Percentiles rank a stretch among this genome's conserved stretches.
Conservation (phyloP, 2,797 vertebrate genomes). For the Anabas testudineus region DNA sequence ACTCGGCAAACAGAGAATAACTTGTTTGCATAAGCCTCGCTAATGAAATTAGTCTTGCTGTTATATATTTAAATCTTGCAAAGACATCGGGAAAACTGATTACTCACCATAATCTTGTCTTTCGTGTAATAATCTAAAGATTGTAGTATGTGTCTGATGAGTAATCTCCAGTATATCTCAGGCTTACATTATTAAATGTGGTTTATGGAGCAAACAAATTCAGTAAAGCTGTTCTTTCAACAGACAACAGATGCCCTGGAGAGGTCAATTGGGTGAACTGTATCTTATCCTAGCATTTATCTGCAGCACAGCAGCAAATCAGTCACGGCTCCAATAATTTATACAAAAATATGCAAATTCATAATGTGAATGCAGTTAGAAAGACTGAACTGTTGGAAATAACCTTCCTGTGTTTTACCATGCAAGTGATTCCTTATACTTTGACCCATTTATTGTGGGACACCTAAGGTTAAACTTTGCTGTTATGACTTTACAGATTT, state of each 20-base stretch:
- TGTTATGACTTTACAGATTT: slow-evolving; percentile 1
- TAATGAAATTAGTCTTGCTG: neutral
- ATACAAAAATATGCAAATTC: slow-evolving; percentile 22
- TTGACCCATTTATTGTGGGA: slow-evolving; percentile 30
- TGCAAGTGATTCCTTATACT: neutral
- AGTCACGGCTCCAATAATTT: slow-evolving; percentile 32
- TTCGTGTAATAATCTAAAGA: slow-evolving; percentile 4
- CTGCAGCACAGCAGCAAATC: slow-evolving; percentile 19
- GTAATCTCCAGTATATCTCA: slow-evolving; percentile 14
- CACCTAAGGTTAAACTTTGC: neutral
- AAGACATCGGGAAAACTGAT: neutral
- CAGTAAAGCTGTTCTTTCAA: slow-evolving; percentile 26
- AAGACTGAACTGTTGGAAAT: slow-evolving; percentile 3
- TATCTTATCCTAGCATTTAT: slow-evolving; percentile 14
- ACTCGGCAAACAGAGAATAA: neutral
- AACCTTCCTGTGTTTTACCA: slow-evolving; percentile 1
- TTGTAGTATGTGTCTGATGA: neutral
- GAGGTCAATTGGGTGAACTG: slow-evolving; percentile 32
- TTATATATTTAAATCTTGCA: neutral
- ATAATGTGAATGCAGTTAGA: slow-evolving; percentile 15
- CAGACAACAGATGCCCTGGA: too few species aligned
- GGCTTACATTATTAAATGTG: slow-evolving; percentile 40
- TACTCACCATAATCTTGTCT: slow-evolving; percentile 10
- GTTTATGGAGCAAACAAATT: slow-evolving; percentile 55
- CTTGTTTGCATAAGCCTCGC: neutral